These are phyloP conservation scores for Hemibagrus guttatus DNA, from an alignment of 2,797 vertebrate genomes.

Conservation along the genomic window DNA sequence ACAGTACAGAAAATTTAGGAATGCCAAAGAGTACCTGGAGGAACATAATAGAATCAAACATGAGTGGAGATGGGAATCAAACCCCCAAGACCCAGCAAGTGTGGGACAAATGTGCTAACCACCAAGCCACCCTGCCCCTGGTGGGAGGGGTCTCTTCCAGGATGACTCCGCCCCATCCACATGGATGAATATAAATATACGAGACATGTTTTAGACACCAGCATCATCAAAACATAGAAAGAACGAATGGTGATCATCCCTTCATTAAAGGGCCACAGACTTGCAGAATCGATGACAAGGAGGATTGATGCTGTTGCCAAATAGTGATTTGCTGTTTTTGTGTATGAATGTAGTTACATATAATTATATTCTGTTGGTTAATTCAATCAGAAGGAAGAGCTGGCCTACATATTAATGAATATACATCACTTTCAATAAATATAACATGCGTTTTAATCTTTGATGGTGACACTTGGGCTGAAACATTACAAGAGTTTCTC, in stretches of 20 bases:
- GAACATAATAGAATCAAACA: too few relatives aligned
- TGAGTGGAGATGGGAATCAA: too few relatives aligned
- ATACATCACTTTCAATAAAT: not conserved
- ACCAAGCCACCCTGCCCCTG: not conserved
- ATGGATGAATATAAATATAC: not conserved
- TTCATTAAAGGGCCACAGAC: not conserved
- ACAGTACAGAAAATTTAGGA: too few relatives aligned
- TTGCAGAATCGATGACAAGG: not conserved
- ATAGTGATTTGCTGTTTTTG: not conserved
- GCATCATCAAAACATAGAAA: not conserved
- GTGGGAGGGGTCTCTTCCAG: not conserved
- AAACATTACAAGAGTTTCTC: not conserved
- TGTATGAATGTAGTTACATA: not conserved
- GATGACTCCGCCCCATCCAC: not conserved
- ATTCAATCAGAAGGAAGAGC: not conserved
- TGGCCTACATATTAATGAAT: not conserved
- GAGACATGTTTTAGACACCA: not conserved
- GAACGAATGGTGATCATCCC: not conserved
- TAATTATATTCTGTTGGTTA: not conserved
- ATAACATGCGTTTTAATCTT: not conserved
- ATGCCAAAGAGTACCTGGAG: too few relatives aligned
- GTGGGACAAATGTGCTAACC: too few relatives aligned
- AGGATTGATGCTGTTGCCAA: not conserved
- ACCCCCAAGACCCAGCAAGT: too few relatives aligned
- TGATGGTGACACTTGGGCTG: not conserved